Evolutionary conservation across 2,888 invertebrate species (phyloP).

Genomic region (Cordilura impudica): DNA sequence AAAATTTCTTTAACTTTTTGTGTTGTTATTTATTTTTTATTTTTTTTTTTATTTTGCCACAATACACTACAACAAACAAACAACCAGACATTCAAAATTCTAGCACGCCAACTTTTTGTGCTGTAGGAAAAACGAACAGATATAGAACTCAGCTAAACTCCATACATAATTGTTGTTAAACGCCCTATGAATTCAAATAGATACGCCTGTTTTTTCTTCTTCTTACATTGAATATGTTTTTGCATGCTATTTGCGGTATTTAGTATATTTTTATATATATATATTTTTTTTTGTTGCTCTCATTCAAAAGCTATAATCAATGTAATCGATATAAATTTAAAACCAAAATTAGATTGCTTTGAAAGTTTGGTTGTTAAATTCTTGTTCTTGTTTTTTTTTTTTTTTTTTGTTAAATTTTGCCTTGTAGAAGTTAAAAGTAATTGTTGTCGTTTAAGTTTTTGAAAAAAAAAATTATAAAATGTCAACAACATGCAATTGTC

Average conservation of each 20-base stretch:
- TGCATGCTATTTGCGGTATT: slow-evolving; percentile 21
- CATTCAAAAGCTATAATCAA: slow-evolving; percentile 51
- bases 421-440: slow-evolving; percentile 6
- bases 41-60: too few species aligned
- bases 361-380: not conserved
- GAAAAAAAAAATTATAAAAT: slow-evolving; percentile 13
- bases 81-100: not conserved
- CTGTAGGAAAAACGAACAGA: slow-evolving; percentile 43
- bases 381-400: not conserved
- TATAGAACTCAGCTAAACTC: slow-evolving; percentile 50
- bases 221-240: slow-evolving; percentile 30
- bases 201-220: slow-evolving; percentile 41
- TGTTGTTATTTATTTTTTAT: too few species aligned
- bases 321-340: slow-evolving; percentile 59
- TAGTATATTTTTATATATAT: not conserved
- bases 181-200: slow-evolving; percentile 54
- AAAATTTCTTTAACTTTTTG: slow-evolving; percentile 38
- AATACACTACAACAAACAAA: not conserved
- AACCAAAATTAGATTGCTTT: slow-evolving; percentile 16
- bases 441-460: slow-evolving; percentile 7
- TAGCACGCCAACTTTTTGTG: slow-evolving; percentile 39
- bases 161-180: slow-evolving; percentile 55
- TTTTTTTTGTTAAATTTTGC: slow-evolving; percentile 5
- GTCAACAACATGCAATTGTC: slow-evolving; percentile 49
- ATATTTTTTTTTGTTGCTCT: not conserved